Evolutionary conservation across 1,140 invertebrate species (phyloP), one percentile per base, ranked within the genome.

Genomic region (Steinernema feltiae): DNA sequence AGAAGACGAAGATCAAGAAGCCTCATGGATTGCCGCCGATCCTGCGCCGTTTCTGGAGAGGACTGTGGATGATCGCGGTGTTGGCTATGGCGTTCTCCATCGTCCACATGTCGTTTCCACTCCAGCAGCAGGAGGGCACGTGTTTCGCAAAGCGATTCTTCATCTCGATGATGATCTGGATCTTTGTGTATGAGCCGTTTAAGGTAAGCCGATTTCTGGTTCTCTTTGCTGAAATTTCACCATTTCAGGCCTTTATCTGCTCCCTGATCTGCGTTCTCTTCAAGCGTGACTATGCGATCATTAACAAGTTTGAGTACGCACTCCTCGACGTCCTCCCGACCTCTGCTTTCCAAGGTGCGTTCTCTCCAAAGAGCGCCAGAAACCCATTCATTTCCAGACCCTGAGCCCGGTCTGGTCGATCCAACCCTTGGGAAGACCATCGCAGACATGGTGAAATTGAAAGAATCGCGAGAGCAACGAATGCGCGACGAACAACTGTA

Each of bases 401-500:
- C 75, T 35, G 71, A 63, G 35, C 35, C 18, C 32, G 71, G 72
- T 30, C 41, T 70, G 31, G 32, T 48, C 17, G 76, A 78, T n/a
- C 48, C 70, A 29, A 48, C 30, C 17, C 46, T 79, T 35, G 78
- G 77, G 32, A 69, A 46, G 17, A 76, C 69, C 29, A 46, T 72
- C 7, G 79, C 87, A 63, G 85, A 88, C 73, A 80, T 85, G 0
- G 73, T 74, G 17, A 73, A 80, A 1, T 77, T 88, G 21, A 83
- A 86, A 71, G 83, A 82, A n/a, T 85, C 85, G 1, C 71, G 87
- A 31, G 76, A 85, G 53, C 74, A 84, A 3, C 77, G 88, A 15
- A 73, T 88, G 77, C 87, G 87, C 46, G 88, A 88, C 78, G 85
- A 88, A 32, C 84, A 88, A 82, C 87, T 89, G 86, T 87, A 85